A percentile compares a stretch with the other conserved stretches of the same genome.
Conservation (phyloP, 2,113 vertebrate genomes). For the Panurus biarmicus region DNA sequence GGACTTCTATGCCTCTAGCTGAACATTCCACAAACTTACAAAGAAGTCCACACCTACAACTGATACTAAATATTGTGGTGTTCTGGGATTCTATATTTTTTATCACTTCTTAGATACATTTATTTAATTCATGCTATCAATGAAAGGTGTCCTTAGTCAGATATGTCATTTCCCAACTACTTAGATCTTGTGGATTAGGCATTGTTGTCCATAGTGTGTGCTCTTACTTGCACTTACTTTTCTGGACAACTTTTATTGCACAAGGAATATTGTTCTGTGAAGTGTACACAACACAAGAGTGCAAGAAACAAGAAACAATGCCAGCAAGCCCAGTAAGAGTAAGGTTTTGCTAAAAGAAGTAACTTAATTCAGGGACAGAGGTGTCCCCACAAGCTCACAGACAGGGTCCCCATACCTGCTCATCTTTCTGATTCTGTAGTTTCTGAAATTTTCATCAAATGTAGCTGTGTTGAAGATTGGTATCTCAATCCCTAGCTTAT, state of each 20-base stretch:
- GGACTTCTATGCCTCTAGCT: background rate
- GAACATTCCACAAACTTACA: background rate
- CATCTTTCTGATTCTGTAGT: background rate
- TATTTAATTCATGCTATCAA: background rate
- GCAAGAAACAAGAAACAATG: background rate
- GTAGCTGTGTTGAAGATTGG: background rate
- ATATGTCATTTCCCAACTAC: background rate
- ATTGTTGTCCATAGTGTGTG: background rate
- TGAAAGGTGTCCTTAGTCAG: background rate
- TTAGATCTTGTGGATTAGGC: background rate
- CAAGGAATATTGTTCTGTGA: background rate
- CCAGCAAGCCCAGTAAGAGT: background rate
- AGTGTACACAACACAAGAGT: background rate
- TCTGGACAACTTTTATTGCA: background rate
- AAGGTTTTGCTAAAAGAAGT: background rate
- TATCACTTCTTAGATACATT: background rate
- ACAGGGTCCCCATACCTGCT: background rate
- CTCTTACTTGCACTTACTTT: background rate
- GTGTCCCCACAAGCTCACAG: background rate
- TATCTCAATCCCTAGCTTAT: background rate
- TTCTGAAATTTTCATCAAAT: background rate
- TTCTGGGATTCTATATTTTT: background rate
- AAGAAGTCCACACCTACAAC: background rate
- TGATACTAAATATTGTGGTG: background rate
- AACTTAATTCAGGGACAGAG: background rate